A percentile compares a stretch with the other conserved stretches of the same genome.
Evolutionary conservation across 1,140 invertebrate genomes (phyloP).

Genomic region (Drosophila teissieri): DNA sequence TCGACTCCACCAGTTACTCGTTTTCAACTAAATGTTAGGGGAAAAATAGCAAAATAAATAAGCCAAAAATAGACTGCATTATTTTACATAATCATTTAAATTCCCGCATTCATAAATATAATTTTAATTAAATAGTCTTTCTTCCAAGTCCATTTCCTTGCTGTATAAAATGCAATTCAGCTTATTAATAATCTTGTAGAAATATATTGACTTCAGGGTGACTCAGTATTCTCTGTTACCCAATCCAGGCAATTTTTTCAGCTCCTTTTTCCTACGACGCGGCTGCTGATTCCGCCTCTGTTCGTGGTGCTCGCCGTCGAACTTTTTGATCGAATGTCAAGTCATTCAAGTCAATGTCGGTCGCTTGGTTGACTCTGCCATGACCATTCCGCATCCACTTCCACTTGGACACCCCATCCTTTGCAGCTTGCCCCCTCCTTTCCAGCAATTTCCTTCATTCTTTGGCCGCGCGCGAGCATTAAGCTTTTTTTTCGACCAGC

Average conservation of each 20-base stretch:
- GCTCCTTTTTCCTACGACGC: constrained; percentile 9
- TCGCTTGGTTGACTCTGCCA: constrained; percentile 51
- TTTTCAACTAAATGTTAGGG: background rate
- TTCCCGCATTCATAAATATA: background rate
- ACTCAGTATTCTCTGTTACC: constrained; percentile 8
- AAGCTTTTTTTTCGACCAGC: constrained; percentile 36
- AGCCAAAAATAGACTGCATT: background rate
- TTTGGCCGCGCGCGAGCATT: constrained; percentile 36
- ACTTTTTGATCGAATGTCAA: constrained; percentile 80
- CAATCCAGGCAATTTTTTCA: constrained; percentile 5
- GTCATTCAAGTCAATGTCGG: constrained; percentile 73
- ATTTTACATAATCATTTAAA: too few relatives aligned
- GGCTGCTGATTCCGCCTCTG: constrained; percentile 41
- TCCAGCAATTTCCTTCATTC: constrained; percentile 25
- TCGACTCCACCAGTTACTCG: constrained; percentile 9
- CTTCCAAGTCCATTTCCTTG: too few relatives aligned
- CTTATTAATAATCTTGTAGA: background rate
- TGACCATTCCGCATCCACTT: constrained; percentile 56
- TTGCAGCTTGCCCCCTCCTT: background rate
- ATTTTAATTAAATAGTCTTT: too few relatives aligned
- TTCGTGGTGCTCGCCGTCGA: constrained; percentile 61
- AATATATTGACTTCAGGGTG: constrained; percentile 5
- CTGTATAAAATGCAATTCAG: background rate
- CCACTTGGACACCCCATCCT: constrained; percentile 14
- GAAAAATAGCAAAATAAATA: background rate